A percentile compares a stretch with the other conserved stretches of the same genome.
Conservation (phyloP, 2,113 vertebrate genomes). For the Coracopsis vasa region DNA sequence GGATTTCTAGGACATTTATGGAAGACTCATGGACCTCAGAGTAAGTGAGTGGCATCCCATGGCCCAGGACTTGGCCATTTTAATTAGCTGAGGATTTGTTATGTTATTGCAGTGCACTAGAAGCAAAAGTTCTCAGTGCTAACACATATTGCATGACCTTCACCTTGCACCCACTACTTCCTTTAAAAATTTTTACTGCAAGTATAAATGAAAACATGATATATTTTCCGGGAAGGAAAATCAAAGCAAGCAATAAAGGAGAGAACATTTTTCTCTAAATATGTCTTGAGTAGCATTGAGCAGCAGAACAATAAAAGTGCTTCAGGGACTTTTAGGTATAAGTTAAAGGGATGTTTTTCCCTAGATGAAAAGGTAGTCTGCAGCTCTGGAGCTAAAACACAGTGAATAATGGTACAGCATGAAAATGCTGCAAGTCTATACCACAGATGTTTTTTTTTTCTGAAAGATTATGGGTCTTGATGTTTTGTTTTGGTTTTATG, state of each 20-base stretch:
- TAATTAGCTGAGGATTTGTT: background rate
- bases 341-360: background rate
- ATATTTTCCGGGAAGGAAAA: background rate
- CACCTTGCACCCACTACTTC: background rate
- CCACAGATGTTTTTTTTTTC: background rate
- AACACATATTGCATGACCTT: background rate
- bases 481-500: background rate
- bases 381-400: background rate
- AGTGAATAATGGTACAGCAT: background rate
- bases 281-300: background rate
- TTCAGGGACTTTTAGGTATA: background rate
- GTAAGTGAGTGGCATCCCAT: background rate
- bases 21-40: background rate
- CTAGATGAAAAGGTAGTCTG: background rate
- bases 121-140: background rate
- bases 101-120: background rate
- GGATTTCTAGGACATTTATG: background rate
- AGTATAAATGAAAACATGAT: background rate
- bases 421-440: background rate
- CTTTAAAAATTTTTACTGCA: background rate
- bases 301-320: background rate
- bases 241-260: background rate
- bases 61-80: background rate
- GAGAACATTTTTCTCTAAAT: background rate
- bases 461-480: background rate